These are phyloP conservation scores for Discoglossus pictus DNA, from an alignment of 2,797 vertebrate species.

Conservation along the genomic window DNA sequence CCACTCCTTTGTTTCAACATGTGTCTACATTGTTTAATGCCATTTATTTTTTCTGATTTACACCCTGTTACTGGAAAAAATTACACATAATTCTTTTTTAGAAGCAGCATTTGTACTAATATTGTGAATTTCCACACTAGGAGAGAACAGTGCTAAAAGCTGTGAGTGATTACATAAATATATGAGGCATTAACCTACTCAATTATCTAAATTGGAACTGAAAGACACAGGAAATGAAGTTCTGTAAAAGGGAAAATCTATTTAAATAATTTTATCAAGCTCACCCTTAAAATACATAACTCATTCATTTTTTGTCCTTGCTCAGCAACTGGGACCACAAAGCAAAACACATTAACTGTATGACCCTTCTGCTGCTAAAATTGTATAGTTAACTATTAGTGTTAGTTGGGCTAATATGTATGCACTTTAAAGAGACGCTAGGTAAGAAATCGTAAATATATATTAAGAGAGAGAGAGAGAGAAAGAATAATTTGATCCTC, in stretches of 20 bases:
- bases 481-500: too few species aligned
- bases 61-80: constrained; percentile 34
- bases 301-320: constrained; percentile 40
- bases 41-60: constrained; percentile 23
- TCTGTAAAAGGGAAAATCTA: constrained; percentile 43
- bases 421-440: too few species aligned
- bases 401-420: too few species aligned
- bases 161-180: constrained; percentile 46
- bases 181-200: constrained; percentile 44
- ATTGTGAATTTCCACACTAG: constrained; percentile 12
- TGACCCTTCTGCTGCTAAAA: constrained; percentile 28
- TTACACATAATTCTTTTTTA: constrained; percentile 31
- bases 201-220: constrained; percentile 51
- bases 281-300: constrained; percentile 38
- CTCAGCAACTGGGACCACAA: constrained; percentile 38
- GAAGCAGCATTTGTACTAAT: constrained; percentile 36
- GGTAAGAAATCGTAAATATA: too few species aligned
- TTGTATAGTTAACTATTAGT: neutral
- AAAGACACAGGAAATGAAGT: constrained; percentile 45
- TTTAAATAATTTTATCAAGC: constrained; percentile 47
- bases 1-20: neutral
- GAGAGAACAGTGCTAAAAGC: constrained; percentile 7
- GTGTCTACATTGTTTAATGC: neutral
- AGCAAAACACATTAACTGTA: constrained; percentile 38
- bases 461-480: too few species aligned